A percentile compares a stretch with the other conserved stretches of the same genome.
These are phyloP conservation scores for Propithecus perrieri DNA, from an alignment of 2,797 vertebrate genomes.

Conservation along the genomic window DNA sequence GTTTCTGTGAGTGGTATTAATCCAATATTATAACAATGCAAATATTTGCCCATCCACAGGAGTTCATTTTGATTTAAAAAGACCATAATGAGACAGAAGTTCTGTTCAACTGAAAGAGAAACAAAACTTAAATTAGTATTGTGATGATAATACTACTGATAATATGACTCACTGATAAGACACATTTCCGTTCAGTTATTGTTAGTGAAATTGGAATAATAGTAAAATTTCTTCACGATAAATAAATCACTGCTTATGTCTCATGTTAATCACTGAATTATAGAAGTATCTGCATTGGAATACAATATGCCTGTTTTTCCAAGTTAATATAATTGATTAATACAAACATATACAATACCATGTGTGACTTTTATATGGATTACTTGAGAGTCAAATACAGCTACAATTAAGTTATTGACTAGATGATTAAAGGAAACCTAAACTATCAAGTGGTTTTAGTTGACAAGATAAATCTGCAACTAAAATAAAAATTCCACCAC, in stretches of 20 bases:
- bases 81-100: constrained; percentile 60
- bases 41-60: constrained; percentile 58
- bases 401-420: constrained; percentile 56
- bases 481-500: constrained; percentile 58
- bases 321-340: constrained; percentile 39
- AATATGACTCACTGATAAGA: not conserved
- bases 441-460: constrained; percentile 50
- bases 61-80: constrained; percentile 73
- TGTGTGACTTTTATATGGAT: constrained; percentile 45
- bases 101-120: constrained; percentile 58
- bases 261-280: constrained; percentile 63
- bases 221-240: not conserved
- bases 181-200: constrained; percentile 27
- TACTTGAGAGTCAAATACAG: constrained; percentile 45
- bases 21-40: constrained; percentile 52
- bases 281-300: constrained; percentile 28
- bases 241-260: constrained; percentile 32
- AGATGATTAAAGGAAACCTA: constrained; percentile 63
- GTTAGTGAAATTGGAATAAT: not conserved
- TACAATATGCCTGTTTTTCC: not conserved
- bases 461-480: constrained; percentile 59
- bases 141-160: constrained; percentile 46
- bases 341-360: constrained; percentile 41
- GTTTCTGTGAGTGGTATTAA: constrained; percentile 47
- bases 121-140: constrained; percentile 69